Evolutionary conservation across 1,140 invertebrate genomes (phyloP), one percentile per base, ranked within the genome.

Genomic region (Philotrypesis tridentata): DNA sequence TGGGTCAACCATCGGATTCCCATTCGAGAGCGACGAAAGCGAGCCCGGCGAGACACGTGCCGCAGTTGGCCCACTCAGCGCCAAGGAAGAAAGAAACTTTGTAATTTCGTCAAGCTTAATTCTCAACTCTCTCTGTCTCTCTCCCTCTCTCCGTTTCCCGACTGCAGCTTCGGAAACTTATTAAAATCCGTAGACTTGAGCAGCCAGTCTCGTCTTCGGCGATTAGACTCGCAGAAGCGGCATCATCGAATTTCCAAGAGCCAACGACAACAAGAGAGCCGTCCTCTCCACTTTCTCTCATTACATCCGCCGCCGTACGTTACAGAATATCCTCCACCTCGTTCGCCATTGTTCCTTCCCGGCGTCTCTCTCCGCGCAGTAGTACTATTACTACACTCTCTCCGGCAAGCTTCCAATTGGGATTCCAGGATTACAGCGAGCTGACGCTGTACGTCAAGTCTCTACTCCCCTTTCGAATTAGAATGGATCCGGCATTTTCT

Each of bases 361-460:
- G 17, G 67, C 17, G 33, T 68, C 12, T 68, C 67, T 33, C 29
- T 68, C 37, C 25, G 9, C 21, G 14, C 25, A 67, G 5, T 61
- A n/a, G 60, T 23, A n/a, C 60, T 61, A n/a, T 3, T 23, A n/a
- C 60, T 17, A 17, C 60, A n/a, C 17, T 23, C 63, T 70, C n/a
- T n/a, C 33, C 17, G 25, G 2, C 14, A 74, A 43, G 71, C 82
- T 63, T 80, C 55, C 70, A 70, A 83, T 70, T 83, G 60, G 71
- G 79, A 79, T 73, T 74, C 76, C 72, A 60, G 27, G 48, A 72
- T 72, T 72, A 72, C 70, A 43, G 21, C 23, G 33, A 27, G 6
- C 33, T 40, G 70, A 72, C 70, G 70, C 11, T 23, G 70, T 72
- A 43, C 37, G 70, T 70, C 67, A 70, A 37, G 21, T 61, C 14